Evolutionary conservation across 2,888 invertebrate genomes (phyloP), one percentile per base, ranked within the genome.

Genomic region (Baccha elongata): DNA sequence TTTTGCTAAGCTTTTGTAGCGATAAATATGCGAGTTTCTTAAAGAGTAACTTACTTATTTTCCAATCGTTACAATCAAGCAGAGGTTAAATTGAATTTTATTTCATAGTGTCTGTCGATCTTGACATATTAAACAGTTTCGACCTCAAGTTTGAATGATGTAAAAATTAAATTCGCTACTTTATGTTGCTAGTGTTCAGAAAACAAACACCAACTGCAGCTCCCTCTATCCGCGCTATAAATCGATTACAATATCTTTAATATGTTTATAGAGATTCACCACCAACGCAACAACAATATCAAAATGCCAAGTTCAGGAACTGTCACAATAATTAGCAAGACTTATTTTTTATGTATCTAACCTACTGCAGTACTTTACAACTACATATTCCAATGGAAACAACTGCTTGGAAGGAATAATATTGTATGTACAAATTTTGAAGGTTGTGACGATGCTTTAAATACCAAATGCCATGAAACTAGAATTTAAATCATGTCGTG

Each of bases 281-380:
- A 37, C 21, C 19, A 37, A 21, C 19, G 23, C 40, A 7, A 3
- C 10, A 3, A 8, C 32, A 17, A 5, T 17, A 1, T 52, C 23
- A 75, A 75, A n/a, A 75, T 75, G 75, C 67, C 81, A 75, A 81
- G 81, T 81, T 75, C 76, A 76, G 26, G 32, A 76, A 46, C 53
- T 76, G 46, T 67, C 69, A 69, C 26, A 40, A 42, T 29, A 55
- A 32, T 11, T 29, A 29, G 19, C n/a, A 37, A 19, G 42, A 11
- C 35, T 29, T 17, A 65, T 52, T 11, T 58, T n/a, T n/a, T n/a
- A n/a, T n/a, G 3, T 13, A 68, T 11, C 11, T 5, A 6, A 35
- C 35, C 3, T 40, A 13, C 37, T 40, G n/a, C n/a, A n/a, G n/a
- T n/a, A n/a, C n/a, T n/a, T n/a, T n/a, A n/a, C n/a, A n/a, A n/a